Evolutionary conservation across 2,113 vertebrate genomes (phyloP).

Genomic region (Odocoileus hemionus): DNA sequence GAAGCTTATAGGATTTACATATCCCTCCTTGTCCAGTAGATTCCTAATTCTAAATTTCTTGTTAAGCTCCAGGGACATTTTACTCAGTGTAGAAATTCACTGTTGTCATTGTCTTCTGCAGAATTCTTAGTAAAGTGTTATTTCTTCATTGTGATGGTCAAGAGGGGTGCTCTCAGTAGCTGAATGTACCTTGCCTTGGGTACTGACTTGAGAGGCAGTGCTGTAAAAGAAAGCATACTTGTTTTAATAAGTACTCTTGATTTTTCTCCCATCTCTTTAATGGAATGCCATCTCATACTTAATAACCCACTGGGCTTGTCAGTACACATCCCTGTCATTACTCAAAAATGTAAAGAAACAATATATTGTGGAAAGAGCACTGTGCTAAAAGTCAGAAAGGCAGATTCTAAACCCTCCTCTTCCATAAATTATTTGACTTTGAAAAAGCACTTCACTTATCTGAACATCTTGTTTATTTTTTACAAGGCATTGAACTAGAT

Average conservation of each 20-base stretch:
- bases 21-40: neutral
- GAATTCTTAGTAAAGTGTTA: neutral
- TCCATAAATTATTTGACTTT: neutral
- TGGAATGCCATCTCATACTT: neutral
- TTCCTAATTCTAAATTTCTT: neutral
- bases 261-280: neutral
- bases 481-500: neutral
- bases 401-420: neutral
- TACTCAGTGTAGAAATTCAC: neutral
- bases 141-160: neutral
- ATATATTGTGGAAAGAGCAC: neutral
- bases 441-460: neutral
- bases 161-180: neutral
- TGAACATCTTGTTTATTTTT: neutral
- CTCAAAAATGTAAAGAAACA: neutral
- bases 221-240: neutral
- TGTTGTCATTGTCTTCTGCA: neutral
- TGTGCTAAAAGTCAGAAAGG: neutral
- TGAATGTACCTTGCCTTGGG: neutral
- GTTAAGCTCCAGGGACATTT: neutral
- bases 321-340: neutral
- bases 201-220: neutral
- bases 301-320: neutral
- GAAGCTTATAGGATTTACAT: neutral
- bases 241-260: neutral